Evolutionary conservation across 2,113 vertebrate species (phyloP).

Genomic region (Anhinga anhinga): DNA sequence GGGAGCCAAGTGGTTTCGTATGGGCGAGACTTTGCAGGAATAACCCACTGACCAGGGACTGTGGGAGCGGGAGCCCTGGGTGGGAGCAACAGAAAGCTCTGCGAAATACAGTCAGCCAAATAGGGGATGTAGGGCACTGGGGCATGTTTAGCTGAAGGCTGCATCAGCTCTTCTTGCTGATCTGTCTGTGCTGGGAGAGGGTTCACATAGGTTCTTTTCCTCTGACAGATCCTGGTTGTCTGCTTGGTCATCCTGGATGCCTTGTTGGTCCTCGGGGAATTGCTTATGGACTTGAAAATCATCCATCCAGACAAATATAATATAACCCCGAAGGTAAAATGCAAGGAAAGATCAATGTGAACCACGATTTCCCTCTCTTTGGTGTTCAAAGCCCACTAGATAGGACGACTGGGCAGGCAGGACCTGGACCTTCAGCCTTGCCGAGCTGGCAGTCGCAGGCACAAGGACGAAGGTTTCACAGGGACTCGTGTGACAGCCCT

Average conservation of each 20-base stretch:
- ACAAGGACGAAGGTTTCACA: rapidly evolving
- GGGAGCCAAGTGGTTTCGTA: neutral
- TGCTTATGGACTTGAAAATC: slow-evolving; percentile 89
- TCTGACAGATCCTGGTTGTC: slow-evolving; percentile 83
- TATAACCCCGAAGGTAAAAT: slow-evolving; percentile 79
- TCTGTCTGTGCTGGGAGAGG: neutral
- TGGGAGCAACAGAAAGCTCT: neutral
- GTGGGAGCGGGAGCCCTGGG: neutral
- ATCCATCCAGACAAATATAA: slow-evolving; percentile 75
- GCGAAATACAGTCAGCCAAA: rapidly evolving
- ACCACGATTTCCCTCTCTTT: neutral
- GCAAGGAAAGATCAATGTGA: rapidly evolving
- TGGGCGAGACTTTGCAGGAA: neutral
- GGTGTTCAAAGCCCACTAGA: neutral
- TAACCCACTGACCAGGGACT: rapidly evolving
- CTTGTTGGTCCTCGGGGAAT: slow-evolving; percentile 86
- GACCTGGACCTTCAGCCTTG: neutral
- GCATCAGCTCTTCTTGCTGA: neutral
- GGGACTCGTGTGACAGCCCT: neutral
- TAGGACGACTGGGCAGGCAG: neutral
- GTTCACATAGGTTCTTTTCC: neutral
- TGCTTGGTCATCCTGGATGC: slow-evolving; percentile 91
- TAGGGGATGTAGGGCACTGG: rapidly evolving
- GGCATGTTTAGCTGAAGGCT: neutral
- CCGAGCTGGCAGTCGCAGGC: rapidly evolving